phyloP scores from a whole-genome alignment of 2,797 vertebrate species.

The Oreochromis grahami region DNA sequence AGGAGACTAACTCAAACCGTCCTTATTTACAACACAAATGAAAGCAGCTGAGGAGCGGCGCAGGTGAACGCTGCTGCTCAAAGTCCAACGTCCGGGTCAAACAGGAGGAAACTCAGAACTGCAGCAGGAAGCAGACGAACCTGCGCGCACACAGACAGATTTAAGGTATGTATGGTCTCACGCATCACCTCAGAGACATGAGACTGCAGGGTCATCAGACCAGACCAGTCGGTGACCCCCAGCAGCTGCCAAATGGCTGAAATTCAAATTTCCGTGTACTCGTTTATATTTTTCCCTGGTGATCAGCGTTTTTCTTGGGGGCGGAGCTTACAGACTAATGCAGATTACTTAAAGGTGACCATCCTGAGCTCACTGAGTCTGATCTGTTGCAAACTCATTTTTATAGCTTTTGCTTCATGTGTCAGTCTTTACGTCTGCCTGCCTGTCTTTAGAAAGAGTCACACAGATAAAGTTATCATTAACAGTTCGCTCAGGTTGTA shows the following conservation, averaged over 20 bases:
- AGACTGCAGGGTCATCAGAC: not conserved
- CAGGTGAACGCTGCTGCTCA: not conserved
- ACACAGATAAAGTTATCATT: rapidly evolving
- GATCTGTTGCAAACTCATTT: not conserved
- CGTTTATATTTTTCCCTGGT: not conserved
- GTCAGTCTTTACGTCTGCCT: not conserved
- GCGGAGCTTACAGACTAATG: not conserved
- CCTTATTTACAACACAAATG: not conserved
- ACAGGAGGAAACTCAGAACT: not conserved
- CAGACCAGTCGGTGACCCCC: not conserved
- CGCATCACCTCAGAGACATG: rapidly evolving
- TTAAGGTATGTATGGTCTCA: rapidly evolving
- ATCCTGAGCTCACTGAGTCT: rapidly evolving
- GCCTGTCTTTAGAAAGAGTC: not conserved
- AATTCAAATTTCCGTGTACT: not conserved
- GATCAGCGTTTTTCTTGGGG: not conserved
- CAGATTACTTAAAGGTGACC: not conserved
- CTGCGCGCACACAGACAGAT: rapidly evolving
- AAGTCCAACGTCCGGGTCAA: not conserved
- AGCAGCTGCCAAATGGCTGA: not conserved
- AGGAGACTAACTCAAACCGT: not conserved
- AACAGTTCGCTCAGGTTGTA: not conserved
- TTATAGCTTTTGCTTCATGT: not conserved
- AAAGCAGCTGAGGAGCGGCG: not conserved
- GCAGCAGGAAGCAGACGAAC: not conserved